These are phyloP conservation scores for Rhinoptilus africanus DNA, from an alignment of 2,113 vertebrate genomes.

Conservation along the genomic window DNA sequence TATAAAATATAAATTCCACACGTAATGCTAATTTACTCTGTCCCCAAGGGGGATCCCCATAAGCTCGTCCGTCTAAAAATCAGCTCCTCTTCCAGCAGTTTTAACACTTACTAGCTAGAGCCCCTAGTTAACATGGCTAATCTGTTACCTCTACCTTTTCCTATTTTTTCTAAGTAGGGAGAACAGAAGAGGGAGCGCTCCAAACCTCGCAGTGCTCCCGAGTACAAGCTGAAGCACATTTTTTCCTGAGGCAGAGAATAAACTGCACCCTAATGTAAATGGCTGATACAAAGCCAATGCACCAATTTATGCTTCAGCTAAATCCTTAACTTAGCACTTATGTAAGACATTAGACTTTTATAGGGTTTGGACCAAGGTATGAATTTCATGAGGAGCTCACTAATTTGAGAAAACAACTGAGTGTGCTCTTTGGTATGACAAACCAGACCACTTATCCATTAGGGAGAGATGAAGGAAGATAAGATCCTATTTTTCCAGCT, in stretches of 20 bases:
- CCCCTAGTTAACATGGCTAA: neutral
- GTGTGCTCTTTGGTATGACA: neutral
- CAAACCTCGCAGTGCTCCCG: neutral
- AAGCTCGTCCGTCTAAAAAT: neutral
- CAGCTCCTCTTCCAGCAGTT: neutral
- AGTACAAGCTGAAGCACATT: slow-evolving; percentile 17
- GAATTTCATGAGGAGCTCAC: slow-evolving; percentile 27
- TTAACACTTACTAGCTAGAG: neutral
- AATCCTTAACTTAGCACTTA: slow-evolving; percentile 54
- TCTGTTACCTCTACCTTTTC: neutral
- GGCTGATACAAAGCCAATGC: slow-evolving; percentile 48
- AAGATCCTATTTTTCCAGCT: neutral
- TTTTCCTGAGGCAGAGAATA: slow-evolving; percentile 31
- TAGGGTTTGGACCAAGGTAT: slow-evolving; percentile 24
- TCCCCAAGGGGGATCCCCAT: neutral
- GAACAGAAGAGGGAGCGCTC: neutral
- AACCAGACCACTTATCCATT: slow-evolving; percentile 8
- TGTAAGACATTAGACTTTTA: slow-evolving; percentile 47
- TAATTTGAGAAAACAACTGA: slow-evolving; percentile 48
- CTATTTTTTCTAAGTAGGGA: neutral
- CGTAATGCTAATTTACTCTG: neutral
- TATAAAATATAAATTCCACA: neutral
- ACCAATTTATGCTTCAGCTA: slow-evolving; percentile 28
- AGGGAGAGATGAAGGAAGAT: neutral
- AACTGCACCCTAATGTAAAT: slow-evolving; percentile 40